Base-by-base conservation (phyloP, 1,140 invertebrate species). In the Dreissena rostriformis region DNA sequence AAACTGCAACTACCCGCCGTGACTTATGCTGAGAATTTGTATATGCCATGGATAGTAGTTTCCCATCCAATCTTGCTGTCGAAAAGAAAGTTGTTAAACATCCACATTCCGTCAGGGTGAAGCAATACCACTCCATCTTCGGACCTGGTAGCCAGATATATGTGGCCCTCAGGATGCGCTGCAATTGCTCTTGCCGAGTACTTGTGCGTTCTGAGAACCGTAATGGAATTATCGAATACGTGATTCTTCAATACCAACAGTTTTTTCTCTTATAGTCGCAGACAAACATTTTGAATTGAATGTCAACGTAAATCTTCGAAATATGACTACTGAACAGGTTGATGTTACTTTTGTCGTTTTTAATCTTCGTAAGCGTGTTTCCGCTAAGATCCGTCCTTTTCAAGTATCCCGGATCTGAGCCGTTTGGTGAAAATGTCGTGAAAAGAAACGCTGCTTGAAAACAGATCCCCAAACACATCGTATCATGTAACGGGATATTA, bases 11-110 rank as follows among this genome's bases (percentile, higher is more conserved):
- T n/a, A n/a, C n/a, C n/a, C n/a, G n/a, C n/a, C n/a, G n/a, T n/a
- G n/a, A n/a, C n/a, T n/a, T n/a, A n/a, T 68, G 11, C 6, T 68
- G 26, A n/a, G 17, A 29, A 12, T 68, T 39, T 29, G 28, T 68
- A 15, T 29, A 68, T 14, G 66, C 66, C 10, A 68, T 39, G 4
- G 66, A 6, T 2, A 26, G 22, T 29, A 39, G 66, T 68, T 68
- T 68, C 10, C 66, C 66, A 24, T 68, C 66, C 49, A 68, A 68
- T n/a, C 14, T 68, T 8, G 14, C 5, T 14, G 26, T 11, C 14
- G 66, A n/a, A 19, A 29, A 68, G 14, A 24, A 68, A 68, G 66
- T 68, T 68, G 49, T 68, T 68, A 39, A 68, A 68, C 6, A 68
- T 39, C 66, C 66, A 68, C 14, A 26, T 26, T 68, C 66, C 66